Base-by-base conservation (phyloP, 2,797 vertebrate genomes). In the Sebastes trivittatus region DNA sequence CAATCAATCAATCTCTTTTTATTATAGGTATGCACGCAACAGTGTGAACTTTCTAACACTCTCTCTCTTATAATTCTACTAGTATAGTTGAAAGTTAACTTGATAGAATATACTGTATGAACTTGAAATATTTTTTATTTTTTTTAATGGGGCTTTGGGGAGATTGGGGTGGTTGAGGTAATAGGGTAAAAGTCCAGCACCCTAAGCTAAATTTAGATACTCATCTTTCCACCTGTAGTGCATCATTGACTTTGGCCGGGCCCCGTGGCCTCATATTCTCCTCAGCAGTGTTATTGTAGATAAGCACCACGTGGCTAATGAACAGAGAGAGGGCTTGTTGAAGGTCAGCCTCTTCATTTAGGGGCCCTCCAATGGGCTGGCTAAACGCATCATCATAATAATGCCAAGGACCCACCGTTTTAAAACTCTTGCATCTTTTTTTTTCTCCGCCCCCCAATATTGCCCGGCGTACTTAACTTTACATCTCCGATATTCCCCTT, bases 291-390 rank as follows among this genome's bases (percentile, higher is more conserved):
- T 93, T 95, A 89, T 89, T 93, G 93, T 83, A 89, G 94, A 93
- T 94, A 94, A 95, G 94, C 92, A 89, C 90, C 89, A 87, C 88
- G 87, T 93, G 85, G 92, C 93, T 96, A 96, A 96, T 95, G 94
- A 96, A 95, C 91, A 94, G 93, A 94, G 86, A 88, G 93, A 94
- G 89, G 92, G 90, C 92, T 91, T 88, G 87, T 93, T 95, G 95
- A 96, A 96, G 95, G 96, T 96, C 94, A 95, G 84, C 90, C 90
- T 94, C 95, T 95, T 95, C 93, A 95, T 96, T 96, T 95, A 95
- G 91, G 87, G 93, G 87, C 88, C 89, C 92, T 95, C 93, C 93
- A 91, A 92, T 88, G 87, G 93, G 92, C 85, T 77, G 89, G 91
- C 89, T 93, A 95, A 95, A 92, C 83, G 82, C 94, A 95, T 94